Base-by-base conservation (phyloP, 2,113 vertebrate genomes). In the Marmota monax region DNA sequence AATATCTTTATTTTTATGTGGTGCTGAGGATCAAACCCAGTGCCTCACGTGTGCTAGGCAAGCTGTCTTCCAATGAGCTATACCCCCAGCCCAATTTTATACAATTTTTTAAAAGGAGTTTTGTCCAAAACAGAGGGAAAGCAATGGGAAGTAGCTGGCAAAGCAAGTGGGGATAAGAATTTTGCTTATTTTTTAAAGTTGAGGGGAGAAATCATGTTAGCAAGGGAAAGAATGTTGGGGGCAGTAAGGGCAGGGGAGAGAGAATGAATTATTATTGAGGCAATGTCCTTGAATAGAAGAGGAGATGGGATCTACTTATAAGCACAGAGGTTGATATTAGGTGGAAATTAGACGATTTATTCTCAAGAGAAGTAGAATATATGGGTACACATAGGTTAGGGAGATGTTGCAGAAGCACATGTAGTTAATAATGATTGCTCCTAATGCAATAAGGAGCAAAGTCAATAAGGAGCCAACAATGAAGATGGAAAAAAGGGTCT, bases 231-330 rank as follows among this genome's bases (percentile, higher is more conserved):
- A n/a, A 42, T 23, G 39, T 79, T 58, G 42, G 10, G 14, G 37
- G 7, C 8, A 42, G 56, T 10, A 7, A 51, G 45, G 29, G 51
- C 0, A 14, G 13, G 4, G 32, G 2, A 67, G 18, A 37, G 7
- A 87, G 61, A 92, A 53, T 18, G n/a, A 70, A 93, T 25, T 63
- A 78, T 88, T 84, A 58, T 17, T 84, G 53, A 86, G 73, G 83
- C 37, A 48, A 32, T 74, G 53, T 79, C 23, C 67, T 94, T 90
- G 58, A 97, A 61, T 22, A 93, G 53, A 78, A 90, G 39, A 94
- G 13, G 39, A 84, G 42, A 73, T 84, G 58, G 27, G 39, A 73
- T 73, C n/a, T 88, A 63, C n/a, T 53, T 69, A 9, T n/a, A 48
- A 56, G 17, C 25, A 0, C n/a, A 90, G 37, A 23, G 42, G 23